These are phyloP conservation scores for Scomberomorus guttatus DNA, from an alignment of 2,797 vertebrate species.

Conservation along the genomic window DNA sequence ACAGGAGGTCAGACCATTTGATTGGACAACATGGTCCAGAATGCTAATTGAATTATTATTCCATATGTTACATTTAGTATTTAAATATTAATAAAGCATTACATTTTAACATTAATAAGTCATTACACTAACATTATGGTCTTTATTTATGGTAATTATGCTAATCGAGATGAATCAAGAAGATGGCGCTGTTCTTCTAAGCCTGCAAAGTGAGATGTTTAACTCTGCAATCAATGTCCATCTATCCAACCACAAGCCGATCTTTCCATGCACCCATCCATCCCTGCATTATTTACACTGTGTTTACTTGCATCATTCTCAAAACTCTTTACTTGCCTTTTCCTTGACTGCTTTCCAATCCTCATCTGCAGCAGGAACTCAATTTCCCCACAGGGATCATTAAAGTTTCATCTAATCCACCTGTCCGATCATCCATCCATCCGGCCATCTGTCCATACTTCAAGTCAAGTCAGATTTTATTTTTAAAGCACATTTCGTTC, in stretches of 20 bases:
- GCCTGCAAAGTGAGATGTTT: not conserved
- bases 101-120: slow-evolving; percentile 57
- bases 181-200: not conserved
- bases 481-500: slow-evolving; percentile 29
- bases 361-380: slow-evolving; percentile 36
- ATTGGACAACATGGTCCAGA: slow-evolving; percentile 21
- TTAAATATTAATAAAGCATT: slow-evolving; percentile 47
- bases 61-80: slow-evolving; percentile 34
- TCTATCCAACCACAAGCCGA: not conserved
- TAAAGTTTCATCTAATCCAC: slow-evolving; percentile 73
- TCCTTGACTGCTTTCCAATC: slow-evolving; percentile 15
- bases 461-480: slow-evolving; percentile 37
- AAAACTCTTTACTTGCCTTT: slow-evolving; percentile 6
- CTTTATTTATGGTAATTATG: not conserved
- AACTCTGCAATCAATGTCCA: not conserved
- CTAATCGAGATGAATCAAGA: slow-evolving; percentile 1
- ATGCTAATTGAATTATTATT: slow-evolving; percentile 53
- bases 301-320: slow-evolving; percentile 19
- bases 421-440: slow-evolving; percentile 56
- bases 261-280: not conserved
- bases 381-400: slow-evolving; percentile 59
- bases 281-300: slow-evolving; percentile 14
- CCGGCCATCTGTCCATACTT: slow-evolving; percentile 49
- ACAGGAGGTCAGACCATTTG: slow-evolving; percentile 16
- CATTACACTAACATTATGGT: slow-evolving; percentile 26